Percentiles rank a stretch among this genome's conserved stretches.
Conservation (phyloP, 2,113 vertebrate species). For the Aleadryas rufinucha region DNA sequence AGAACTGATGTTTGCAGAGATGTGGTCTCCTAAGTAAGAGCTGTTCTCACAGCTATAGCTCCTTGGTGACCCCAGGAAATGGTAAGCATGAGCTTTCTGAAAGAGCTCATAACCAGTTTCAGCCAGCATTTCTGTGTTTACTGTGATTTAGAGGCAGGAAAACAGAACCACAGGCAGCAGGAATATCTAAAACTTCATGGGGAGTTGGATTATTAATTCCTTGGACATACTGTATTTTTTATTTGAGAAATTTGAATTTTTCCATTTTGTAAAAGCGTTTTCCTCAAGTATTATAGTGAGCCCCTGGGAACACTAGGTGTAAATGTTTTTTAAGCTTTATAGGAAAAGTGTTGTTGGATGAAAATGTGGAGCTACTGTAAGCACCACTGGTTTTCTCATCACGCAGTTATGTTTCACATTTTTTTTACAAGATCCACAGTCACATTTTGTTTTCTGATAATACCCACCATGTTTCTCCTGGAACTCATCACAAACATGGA, state of each 20-base stretch:
- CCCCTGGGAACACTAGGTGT: background rate
- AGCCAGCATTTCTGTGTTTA: background rate
- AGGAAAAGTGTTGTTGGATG: background rate
- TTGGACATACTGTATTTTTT: background rate
- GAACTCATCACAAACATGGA: background rate
- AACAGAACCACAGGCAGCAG: background rate
- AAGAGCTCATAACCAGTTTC: background rate
- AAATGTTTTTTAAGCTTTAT: background rate
- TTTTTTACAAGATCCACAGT: background rate
- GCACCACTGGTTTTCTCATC: background rate
- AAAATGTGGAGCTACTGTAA: background rate
- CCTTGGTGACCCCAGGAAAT: background rate
- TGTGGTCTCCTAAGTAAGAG: background rate
- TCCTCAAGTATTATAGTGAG: background rate
- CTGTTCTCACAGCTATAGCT: background rate
- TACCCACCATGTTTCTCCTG: background rate
- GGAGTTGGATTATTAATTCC: background rate
- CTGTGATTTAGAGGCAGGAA: background rate
- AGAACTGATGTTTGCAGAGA: background rate
- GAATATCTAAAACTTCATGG: background rate
- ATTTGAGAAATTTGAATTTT: background rate
- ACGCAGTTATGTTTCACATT: accelerated
- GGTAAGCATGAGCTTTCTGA: background rate
- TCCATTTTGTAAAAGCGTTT: background rate
- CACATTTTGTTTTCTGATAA: background rate